Base-by-base conservation (phyloP, 2,113 vertebrate genomes). In the Zosterops pallidus region DNA sequence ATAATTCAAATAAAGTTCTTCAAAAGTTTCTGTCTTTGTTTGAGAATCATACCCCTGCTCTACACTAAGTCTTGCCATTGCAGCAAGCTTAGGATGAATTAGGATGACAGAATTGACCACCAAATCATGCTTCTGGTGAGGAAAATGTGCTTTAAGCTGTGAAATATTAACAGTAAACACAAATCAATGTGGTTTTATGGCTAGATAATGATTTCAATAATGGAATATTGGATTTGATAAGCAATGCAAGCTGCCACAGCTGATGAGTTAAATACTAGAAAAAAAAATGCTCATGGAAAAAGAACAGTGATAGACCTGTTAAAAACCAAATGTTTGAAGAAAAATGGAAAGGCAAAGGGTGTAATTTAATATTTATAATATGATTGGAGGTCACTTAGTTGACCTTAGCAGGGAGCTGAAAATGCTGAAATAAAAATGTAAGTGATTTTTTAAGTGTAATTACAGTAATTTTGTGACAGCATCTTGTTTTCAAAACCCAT, bases 151-250 rank as follows among this genome's bases (percentile, higher is more conserved):
- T 90, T 91, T 70, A 90, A 83, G 33, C 35, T 93, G 63, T 90
- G 71, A 87, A 95, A 90, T 92, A 72, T 90, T 87, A 95, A 72
- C 63, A 85, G 63, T 80, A 95, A 96, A 90, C 50, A 95, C 29
- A 47, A 90, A 91, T 85, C 89, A 94, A 76, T 83, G 37, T 64
- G 39, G 42, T 89, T 89, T 90, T 85, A 74, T 79, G 78, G 44
- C 47, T 86, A 71, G 55, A 70, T 94, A 78, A 75, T 94, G 15
- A 83, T 96, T 88, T 95, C 72, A 84, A 47, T 90, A 88, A 93
- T 49, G 53, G 47, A 83, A 86, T 90, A 90, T 86, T 95, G 23
- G 47, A 92, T 90, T 92, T 81, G 71, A 85, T 90, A 92, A 94
- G 78, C 52, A 91, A 70, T 70, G 75, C 22, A 86, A 65, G 60